Base-by-base conservation (phyloP, 2,113 vertebrate genomes). In the Sander vitreus region DNA sequence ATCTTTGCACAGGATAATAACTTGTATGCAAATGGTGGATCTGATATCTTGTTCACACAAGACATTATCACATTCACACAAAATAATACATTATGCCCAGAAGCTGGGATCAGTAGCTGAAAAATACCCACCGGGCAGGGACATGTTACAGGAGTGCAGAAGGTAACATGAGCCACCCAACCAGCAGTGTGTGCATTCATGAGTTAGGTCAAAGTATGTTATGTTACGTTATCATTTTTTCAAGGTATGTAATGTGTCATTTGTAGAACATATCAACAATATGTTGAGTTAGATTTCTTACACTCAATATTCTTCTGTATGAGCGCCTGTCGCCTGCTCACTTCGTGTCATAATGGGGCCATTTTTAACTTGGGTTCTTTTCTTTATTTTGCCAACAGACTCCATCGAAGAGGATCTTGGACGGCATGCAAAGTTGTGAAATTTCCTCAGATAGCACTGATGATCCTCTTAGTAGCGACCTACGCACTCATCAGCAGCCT, bases 381-480 rank as follows among this genome's bases (percentile, higher is more conserved):
- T 71, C 68, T 79, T 2, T 30, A 0, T n/a, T 82, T 75, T 39
- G 58, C 74, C 83, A 80, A 19, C 85, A 98, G 98, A 96, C 96
- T 95, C 94, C 94, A 96, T 97, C 96, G 95, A 96, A 97, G 96
- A 96, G 93, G 95, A 98, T 97, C 92, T 96, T 95, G 96, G 97
- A 97, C 97, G 98, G 98, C 96, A 99, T 99, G 98, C 98, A 99
- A 99, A 99, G 98, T 99, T 98, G 98, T 99, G 98, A 99, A 96
- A 96, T 97, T 97, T 98, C 98, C 96, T 97, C 96, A 95, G 98
- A 99, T 95, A 98, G 98, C 96, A 97, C 98, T 96, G 98, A 99
- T 99, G 98, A 99, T 96, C 97, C 98, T 96, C 97, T 99, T 96
- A 96, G 97, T 98, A 95, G 98, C 88, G 96, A 96, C 95, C 93